phyloP scores from a whole-genome alignment of 1,140 invertebrate species.

The Lucilia cuprina region DNA sequence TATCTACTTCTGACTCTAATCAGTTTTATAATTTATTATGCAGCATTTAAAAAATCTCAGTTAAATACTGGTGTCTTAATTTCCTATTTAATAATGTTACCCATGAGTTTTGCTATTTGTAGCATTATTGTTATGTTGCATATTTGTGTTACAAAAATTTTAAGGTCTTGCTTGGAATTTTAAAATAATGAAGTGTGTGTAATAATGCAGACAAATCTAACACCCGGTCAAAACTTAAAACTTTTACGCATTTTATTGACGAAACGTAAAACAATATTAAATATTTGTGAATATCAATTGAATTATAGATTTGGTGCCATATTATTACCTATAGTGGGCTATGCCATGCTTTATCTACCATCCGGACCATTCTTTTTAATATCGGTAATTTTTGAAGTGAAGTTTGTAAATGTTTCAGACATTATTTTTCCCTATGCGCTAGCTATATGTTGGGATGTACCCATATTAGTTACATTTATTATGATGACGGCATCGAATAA shows the following conservation, averaged over 20 bases:
- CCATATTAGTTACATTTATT: slow-evolving; percentile 37
- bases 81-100: neutral
- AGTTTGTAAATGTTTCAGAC: neutral
- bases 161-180: neutral
- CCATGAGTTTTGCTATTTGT: neutral
- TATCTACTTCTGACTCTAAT: neutral
- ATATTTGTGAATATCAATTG: slow-evolving; percentile 44
- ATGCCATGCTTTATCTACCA: slow-evolving; percentile 41
- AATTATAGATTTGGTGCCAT: slow-evolving; percentile 46
- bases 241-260: neutral
- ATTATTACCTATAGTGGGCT: slow-evolving; percentile 42
- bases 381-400: slow-evolving; percentile 41
- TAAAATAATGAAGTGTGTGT: neutral
- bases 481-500: neutral
- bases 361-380: slow-evolving; percentile 47
- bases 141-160: neutral
- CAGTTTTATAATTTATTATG: neutral
- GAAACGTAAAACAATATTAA: slow-evolving; percentile 25
- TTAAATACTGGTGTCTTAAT: neutral
- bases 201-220: neutral
- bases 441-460: slow-evolving; percentile 42
- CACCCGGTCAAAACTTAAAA: neutral
- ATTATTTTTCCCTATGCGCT: neutral
- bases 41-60: neutral
- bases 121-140: neutral